phyloP scores from a whole-genome alignment of 2,113 vertebrate species.

The Campylomormyrus tamandua region DNA sequence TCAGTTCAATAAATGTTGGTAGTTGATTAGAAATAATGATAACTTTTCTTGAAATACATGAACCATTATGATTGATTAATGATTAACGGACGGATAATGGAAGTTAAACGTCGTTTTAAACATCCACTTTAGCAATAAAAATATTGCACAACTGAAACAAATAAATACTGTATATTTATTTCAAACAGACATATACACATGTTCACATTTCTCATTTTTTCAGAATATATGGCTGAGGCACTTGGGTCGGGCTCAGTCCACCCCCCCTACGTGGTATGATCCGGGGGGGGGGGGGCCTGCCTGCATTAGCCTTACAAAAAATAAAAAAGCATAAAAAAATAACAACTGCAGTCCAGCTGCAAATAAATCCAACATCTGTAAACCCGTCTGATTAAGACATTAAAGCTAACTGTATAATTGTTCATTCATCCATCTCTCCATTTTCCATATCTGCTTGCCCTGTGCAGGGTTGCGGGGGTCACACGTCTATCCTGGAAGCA shows the following conservation, averaged over 20 bases:
- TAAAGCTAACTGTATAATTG: not conserved
- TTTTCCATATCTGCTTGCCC: not conserved
- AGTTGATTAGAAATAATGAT: not conserved
- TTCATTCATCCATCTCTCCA: not conserved
- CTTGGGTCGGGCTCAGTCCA: not conserved
- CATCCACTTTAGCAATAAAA: not conserved
- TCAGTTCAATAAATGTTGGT: not conserved
- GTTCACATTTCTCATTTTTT: not conserved
- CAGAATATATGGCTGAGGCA: not conserved
- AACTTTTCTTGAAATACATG: not conserved
- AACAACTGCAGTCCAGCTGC: conserved; percentile 1
- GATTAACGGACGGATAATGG: not conserved
- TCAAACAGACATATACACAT: not conserved
- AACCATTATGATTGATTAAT: not conserved
- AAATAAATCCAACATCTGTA: not conserved
- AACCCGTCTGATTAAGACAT: not conserved
- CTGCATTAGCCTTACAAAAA: not conserved
- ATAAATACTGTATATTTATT: not conserved
- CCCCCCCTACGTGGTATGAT: not conserved
- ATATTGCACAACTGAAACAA: not conserved
- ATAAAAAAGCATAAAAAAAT: not conserved
- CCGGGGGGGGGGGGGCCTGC: not conserved
- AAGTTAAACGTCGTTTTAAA: not conserved
- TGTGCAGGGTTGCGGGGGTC: not conserved
- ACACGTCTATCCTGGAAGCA: not conserved